Conservation (phyloP, 2,113 vertebrate genomes). For the Platanista minor region DNA sequence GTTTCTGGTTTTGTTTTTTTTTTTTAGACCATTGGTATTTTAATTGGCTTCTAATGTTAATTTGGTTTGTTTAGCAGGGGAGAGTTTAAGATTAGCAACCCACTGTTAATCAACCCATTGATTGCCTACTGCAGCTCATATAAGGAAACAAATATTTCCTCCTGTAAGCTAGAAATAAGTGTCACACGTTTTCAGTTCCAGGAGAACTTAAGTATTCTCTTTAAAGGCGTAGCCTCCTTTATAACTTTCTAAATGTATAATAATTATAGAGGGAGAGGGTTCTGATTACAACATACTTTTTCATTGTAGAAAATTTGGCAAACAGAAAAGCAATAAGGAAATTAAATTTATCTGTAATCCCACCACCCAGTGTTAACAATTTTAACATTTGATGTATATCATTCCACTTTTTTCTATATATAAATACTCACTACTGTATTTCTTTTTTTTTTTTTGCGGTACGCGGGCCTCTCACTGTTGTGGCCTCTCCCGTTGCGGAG, state of each 20-base stretch:
- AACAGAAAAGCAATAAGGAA: conserved; percentile 15
- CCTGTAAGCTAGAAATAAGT: background rate
- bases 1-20: background rate
- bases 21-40: conserved; percentile 1
- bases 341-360: background rate
- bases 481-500: too few species aligned
- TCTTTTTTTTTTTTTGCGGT: too few species aligned
- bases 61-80: background rate
- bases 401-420: background rate
- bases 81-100: background rate
- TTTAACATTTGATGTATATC: background rate
- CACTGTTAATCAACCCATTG: background rate
- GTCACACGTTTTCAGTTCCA: background rate
- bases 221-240: background rate
- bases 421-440: background rate
- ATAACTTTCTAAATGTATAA: background rate
- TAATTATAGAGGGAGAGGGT: background rate
- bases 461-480: too few species aligned
- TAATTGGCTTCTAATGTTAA: background rate
- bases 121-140: background rate
- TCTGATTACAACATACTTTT: conserved; percentile 29
- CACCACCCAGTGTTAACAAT: background rate
- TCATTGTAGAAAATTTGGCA: conserved; percentile 10
- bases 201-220: background rate
- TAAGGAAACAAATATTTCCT: background rate